Conservation (phyloP, 2,888 invertebrate species). For the Ichneumoninae sp. region DNA sequence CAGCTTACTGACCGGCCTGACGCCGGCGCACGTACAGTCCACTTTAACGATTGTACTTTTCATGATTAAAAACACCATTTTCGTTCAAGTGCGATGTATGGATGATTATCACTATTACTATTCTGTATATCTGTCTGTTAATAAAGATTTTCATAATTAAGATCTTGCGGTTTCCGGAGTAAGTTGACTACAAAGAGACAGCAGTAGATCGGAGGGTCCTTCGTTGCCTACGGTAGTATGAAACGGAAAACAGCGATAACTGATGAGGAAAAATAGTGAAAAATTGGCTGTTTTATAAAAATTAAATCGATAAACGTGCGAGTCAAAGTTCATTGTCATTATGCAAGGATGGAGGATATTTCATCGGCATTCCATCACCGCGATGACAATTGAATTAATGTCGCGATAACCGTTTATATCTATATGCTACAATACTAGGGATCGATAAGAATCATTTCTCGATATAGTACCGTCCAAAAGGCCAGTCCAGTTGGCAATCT, state of each 20-base stretch:
- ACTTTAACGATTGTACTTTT: not conserved
- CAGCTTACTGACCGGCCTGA: not conserved
- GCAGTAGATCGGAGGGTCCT: not conserved
- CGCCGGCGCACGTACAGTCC: not conserved
- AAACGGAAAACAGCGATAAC: not conserved
- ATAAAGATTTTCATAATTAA: not conserved
- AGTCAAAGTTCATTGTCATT: not conserved
- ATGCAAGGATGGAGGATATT: not conserved
- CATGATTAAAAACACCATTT: not conserved
- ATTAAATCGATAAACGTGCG: not conserved
- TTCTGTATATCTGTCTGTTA: not conserved
- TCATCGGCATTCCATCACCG: not conserved
- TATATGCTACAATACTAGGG: constrained; percentile 1
- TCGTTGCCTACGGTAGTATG: not conserved
- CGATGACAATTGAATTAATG: not conserved
- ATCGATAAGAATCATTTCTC: constrained; percentile 9
- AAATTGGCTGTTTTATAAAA: not conserved
- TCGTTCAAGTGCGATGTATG: not conserved
- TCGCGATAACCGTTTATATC: not conserved
- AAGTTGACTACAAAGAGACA: not conserved
- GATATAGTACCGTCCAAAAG: not conserved
- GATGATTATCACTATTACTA: not conserved
- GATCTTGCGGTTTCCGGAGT: not conserved
- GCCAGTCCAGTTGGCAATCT: constrained; percentile 20
- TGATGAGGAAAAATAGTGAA: not conserved